phyloP scores from a whole-genome alignment of 2,797 vertebrate species.

The Malacoctenus gilli region DNA sequence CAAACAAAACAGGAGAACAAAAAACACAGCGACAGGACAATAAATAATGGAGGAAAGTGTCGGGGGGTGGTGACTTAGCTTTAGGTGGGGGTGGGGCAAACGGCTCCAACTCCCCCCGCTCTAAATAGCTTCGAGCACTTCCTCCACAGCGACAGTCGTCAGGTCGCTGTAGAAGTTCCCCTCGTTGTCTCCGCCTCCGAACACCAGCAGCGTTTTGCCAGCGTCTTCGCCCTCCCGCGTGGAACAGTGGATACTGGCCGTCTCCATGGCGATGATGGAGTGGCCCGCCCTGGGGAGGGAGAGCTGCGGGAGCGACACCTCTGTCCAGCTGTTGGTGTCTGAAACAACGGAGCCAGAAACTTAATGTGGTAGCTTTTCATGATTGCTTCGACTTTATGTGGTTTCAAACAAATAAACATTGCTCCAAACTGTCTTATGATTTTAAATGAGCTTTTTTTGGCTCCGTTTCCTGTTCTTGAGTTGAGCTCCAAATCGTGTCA shows the following conservation, averaged over 20 bases:
- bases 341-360: constrained; percentile 5
- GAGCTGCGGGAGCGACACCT: constrained; percentile 73
- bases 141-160: constrained; percentile 70
- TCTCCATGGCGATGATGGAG: constrained; percentile 81
- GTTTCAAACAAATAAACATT: no score
- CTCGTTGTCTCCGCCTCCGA: constrained; percentile 87
- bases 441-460: no score
- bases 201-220: constrained; percentile 75
- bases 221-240: constrained; percentile 35
- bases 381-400: no score
- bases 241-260: constrained; percentile 1
- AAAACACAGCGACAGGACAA: background rate
- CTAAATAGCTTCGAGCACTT: constrained; percentile 61
- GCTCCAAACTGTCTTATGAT: no score
- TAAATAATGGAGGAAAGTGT: constrained; percentile 46
- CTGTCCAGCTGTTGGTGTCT: constrained; percentile 83
- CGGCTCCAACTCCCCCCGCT: constrained; percentile 20
- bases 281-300: constrained; percentile 82
- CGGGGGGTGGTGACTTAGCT: constrained; percentile 23
- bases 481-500: no score
- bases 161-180: constrained; percentile 83
- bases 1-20: background rate
- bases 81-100: no score
- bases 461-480: no score
- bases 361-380: no score